Conservation (phyloP, 2,797 vertebrate genomes). For the Phyllotis vaccarum region DNA sequence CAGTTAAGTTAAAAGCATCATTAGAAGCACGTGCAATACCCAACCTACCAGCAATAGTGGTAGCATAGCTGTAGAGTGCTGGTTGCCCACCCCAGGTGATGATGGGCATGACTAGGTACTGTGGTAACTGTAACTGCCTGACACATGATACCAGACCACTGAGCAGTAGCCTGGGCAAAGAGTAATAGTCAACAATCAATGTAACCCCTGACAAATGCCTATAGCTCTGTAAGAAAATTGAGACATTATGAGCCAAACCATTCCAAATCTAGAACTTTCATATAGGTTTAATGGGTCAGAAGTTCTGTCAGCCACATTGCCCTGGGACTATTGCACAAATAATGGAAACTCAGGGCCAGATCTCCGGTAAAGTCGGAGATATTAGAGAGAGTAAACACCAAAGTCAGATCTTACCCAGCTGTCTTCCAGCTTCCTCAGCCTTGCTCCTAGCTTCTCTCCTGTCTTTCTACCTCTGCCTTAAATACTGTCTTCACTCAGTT, state of each 20-base stretch:
- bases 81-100: neutral
- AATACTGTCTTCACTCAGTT: too few relatives aligned
- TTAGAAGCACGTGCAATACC: neutral
- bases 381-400: too few relatives aligned
- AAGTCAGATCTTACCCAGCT: too few relatives aligned
- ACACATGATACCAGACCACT: neutral
- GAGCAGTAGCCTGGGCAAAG: neutral
- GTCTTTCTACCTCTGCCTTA: too few relatives aligned
- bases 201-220: neutral
- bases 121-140: neutral
- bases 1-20: neutral
- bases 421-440: too few relatives aligned
- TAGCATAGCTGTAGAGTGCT: rapidly evolving
- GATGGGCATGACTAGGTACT: neutral
- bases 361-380: too few relatives aligned
- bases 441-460: too few relatives aligned
- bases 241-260: neutral
- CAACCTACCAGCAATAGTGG: too few relatives aligned
- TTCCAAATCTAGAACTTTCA: neutral
- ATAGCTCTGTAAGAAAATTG: neutral
- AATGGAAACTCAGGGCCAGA: too few relatives aligned
- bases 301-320: neutral
- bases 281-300: neutral
- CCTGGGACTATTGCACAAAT: too few relatives aligned
- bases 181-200: neutral